Evolutionary conservation across 2,888 invertebrate genomes (phyloP).

Genomic region (Peribatodes rhomboidaria): DNA sequence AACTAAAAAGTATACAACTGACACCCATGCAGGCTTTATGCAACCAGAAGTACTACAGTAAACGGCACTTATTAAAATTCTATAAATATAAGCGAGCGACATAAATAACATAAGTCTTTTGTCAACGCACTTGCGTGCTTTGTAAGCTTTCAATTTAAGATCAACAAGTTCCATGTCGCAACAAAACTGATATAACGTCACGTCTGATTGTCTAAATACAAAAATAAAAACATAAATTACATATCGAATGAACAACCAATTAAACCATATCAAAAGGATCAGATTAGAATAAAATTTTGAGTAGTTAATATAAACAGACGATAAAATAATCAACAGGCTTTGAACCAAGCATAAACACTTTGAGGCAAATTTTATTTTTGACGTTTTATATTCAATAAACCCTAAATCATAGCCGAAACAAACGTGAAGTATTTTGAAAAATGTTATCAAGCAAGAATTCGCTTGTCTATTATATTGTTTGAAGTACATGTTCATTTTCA

Average conservation of each 20-base stretch:
- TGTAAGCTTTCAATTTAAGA: not conserved
- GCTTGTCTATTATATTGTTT: not conserved
- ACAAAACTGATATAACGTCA: not conserved
- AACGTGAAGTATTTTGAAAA: conserved; percentile 1
- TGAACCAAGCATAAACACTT: not conserved
- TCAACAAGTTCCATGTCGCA: not conserved
- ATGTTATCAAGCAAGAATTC: not conserved
- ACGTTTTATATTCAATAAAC: not conserved
- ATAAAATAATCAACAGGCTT: not conserved
- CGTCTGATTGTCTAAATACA: not conserved
- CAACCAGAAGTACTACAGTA: not conserved
- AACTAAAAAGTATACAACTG: not conserved
- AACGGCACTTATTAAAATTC: not conserved
- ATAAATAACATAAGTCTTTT: not conserved
- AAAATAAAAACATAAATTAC: not conserved
- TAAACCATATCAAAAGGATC: not conserved
- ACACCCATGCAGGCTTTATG: not conserved
- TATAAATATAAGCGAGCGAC: not conserved
- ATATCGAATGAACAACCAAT: not conserved
- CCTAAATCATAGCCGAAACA: not conserved
- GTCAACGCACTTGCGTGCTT: not conserved
- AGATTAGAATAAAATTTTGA: not conserved
- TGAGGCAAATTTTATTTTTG: not conserved
- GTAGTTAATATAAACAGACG: not conserved
- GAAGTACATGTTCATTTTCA: not conserved